Evolutionary conservation across 2,113 vertebrate genomes (phyloP).

Genomic region (Irena cyanogastra): DNA sequence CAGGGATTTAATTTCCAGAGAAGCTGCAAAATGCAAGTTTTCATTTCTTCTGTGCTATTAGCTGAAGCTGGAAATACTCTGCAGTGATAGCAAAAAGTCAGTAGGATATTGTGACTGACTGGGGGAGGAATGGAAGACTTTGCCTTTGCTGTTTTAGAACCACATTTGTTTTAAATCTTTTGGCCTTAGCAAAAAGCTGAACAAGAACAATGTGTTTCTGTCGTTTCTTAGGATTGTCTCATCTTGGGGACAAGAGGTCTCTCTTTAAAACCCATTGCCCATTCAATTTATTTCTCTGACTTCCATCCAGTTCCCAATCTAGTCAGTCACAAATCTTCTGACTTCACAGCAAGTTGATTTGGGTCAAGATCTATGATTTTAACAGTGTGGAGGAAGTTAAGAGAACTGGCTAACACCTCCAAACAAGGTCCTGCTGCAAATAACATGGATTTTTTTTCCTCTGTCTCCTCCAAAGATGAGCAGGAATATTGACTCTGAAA

Average conservation of each 20-base stretch:
- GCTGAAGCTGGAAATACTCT: background rate
- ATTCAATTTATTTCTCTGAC: background rate
- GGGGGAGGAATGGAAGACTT: background rate
- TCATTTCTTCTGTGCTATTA: background rate
- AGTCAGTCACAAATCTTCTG: background rate
- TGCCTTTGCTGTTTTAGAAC: background rate
- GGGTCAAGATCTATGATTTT: background rate
- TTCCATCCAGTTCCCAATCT: background rate
- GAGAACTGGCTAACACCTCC: background rate
- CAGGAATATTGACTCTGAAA: background rate
- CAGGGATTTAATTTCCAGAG: background rate
- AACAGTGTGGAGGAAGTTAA: background rate
- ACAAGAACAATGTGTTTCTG: slow-evolving; percentile 31
- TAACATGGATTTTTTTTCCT: background rate
- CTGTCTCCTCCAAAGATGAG: background rate
- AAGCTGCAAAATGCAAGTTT: background rate
- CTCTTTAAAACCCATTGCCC: background rate
- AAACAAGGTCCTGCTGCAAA: background rate
- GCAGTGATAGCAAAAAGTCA: background rate
- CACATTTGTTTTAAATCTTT: background rate
- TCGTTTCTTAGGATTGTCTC: background rate
- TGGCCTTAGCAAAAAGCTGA: background rate
- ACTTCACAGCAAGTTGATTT: background rate
- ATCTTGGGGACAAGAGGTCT: background rate
- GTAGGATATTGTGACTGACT: background rate